Conservation (phyloP, 2,797 vertebrate species). For the Taeniopygia guttata region DNA sequence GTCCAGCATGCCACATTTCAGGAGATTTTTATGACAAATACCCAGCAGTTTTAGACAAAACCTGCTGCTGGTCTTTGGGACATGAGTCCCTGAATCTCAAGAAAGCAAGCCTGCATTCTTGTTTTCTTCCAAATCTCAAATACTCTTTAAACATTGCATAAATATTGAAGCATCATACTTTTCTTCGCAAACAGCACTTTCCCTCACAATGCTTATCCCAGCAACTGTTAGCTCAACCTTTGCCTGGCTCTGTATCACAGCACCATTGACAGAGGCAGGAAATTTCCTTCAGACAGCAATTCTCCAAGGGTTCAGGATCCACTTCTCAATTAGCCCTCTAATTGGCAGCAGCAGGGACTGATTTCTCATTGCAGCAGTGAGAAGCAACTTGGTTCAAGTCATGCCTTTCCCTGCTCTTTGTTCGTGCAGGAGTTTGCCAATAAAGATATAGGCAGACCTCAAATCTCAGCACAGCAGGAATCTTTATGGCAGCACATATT, state of each 20-base stretch:
- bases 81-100: background rate
- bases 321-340: constrained; percentile 39
- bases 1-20: background rate
- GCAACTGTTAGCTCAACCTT: background rate
- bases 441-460: background rate
- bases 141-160: background rate
- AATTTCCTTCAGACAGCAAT: background rate
- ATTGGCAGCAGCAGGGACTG: constrained; percentile 23
- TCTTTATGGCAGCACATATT: background rate
- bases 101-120: background rate
- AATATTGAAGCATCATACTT: background rate
- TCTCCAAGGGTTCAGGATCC: background rate
- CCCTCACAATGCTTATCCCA: background rate
- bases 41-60: background rate
- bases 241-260: background rate
- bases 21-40: background rate
- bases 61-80: background rate
- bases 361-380: background rate
- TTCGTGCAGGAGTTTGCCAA: background rate
- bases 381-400: background rate
- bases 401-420: background rate
- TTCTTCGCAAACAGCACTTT: background rate
- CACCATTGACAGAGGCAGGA: background rate
- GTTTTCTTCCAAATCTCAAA: background rate
- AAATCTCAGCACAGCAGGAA: background rate